A percentile compares a stretch with the other conserved stretches of the same genome.
Conservation (phyloP, 2,113 vertebrate genomes). For the Poeciliopsis prolifica region DNA sequence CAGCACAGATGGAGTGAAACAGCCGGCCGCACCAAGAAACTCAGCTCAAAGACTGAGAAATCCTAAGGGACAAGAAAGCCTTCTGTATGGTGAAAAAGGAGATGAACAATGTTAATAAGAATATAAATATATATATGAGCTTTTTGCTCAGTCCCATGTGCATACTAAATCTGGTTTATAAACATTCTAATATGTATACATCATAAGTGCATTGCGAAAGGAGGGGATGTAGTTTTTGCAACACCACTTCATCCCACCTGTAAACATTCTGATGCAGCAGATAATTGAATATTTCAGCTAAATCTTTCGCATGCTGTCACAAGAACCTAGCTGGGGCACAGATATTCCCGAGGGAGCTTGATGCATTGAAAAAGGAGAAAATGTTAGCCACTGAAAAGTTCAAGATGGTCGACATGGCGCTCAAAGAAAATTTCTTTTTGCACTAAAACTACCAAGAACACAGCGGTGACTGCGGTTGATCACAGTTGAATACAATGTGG, state of each 20-base stretch:
- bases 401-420: too few relatives aligned
- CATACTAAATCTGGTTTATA: background rate
- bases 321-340: too few relatives aligned
- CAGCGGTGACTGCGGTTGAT: too few relatives aligned
- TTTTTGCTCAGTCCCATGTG: background rate
- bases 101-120: too few relatives aligned
- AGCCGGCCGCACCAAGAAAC: conserved; percentile 5
- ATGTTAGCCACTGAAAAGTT: too few relatives aligned
- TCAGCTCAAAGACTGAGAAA: background rate
- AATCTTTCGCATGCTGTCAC: too few relatives aligned
- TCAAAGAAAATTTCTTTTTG: too few relatives aligned
- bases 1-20: conserved; percentile 77
- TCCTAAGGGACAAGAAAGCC: background rate
- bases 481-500: too few relatives aligned
- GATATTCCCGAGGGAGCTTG: too few relatives aligned
- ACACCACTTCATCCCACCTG: background rate
- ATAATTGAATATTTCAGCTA: too few relatives aligned
- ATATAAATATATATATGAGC: background rate
- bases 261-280: background rate
- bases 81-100: background rate
- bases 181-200: background rate
- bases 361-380: too few relatives aligned
- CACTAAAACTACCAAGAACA: too few relatives aligned
- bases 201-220: background rate
- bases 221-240: background rate